phyloP scores from a whole-genome alignment of 2,888 invertebrate species.

The Cordilura impudica region DNA sequence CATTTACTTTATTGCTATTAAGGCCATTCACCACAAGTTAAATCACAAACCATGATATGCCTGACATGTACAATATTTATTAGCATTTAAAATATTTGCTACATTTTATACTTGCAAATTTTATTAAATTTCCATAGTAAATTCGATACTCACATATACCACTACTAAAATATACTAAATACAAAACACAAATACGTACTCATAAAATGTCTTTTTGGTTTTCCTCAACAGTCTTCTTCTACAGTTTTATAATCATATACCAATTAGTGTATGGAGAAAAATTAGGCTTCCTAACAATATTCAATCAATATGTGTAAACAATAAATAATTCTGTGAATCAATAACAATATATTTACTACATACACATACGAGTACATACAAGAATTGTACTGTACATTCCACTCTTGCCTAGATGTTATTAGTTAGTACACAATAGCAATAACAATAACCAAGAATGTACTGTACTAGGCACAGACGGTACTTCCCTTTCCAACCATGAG shows the following conservation, averaged over 20 bases:
- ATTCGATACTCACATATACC: no score
- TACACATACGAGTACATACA: no score
- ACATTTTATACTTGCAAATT: background rate
- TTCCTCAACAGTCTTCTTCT: background rate
- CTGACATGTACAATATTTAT: background rate
- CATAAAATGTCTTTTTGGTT: no score
- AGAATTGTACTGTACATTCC: no score
- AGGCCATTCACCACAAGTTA: background rate
- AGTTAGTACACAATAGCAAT: conserved; percentile 28
- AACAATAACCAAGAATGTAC: background rate
- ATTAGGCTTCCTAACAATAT: conserved; percentile 45
- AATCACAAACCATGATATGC: background rate
- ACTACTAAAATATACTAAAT: no score
- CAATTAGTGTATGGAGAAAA: conserved; percentile 30
- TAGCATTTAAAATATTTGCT: background rate
- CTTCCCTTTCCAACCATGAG: background rate
- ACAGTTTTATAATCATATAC: conserved; percentile 31
- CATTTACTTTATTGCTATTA: no score
- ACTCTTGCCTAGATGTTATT: background rate
- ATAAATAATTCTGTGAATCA: conserved; percentile 44
- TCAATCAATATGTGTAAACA: conserved; percentile 50
- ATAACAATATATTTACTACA: conserved; percentile 20
- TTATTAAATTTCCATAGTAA: no score
- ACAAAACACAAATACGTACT: no score
- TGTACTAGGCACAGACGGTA: background rate